A percentile compares a stretch with the other conserved stretches of the same genome.
These are phyloP conservation scores for Beroe forskalii DNA, from an alignment of 37 sponge, comb jelly and placozoan genomes.

Conservation along the genomic window DNA sequence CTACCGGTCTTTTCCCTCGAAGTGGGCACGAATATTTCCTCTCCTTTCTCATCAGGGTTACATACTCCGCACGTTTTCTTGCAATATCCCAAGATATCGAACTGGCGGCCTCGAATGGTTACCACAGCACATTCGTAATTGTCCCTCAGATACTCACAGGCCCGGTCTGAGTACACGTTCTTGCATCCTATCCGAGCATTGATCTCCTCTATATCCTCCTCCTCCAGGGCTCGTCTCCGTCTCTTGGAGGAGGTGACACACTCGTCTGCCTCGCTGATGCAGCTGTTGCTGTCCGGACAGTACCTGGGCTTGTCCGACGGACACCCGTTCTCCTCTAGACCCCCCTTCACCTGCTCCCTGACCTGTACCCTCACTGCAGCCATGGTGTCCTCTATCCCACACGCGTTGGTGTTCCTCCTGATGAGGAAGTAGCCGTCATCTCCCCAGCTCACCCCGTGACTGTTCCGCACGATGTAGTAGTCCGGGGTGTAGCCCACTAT, in stretches of 20 bases:
- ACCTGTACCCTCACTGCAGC: neutral
- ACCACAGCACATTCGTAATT: neutral
- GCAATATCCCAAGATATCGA: neutral
- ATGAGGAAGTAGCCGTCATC: slow-evolving; percentile 41
- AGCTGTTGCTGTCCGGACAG: neutral
- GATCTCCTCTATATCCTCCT: neutral
- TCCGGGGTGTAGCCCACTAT: slow-evolving; percentile 60
- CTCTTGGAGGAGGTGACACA: neutral
- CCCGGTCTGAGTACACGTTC: neutral
- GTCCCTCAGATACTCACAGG: neutral
- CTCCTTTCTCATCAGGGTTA: neutral
- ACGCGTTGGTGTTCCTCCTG: neutral
- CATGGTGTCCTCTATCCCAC: slow-evolving; percentile 46
- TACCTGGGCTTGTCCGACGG: neutral
- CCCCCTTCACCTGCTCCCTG: neutral
- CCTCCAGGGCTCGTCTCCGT: neutral
- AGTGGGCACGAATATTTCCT: neutral
- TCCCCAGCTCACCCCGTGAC: slow-evolving; percentile 30
- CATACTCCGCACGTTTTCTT: neutral
- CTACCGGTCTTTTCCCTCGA: neutral
- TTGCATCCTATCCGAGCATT: neutral
- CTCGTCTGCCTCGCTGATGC: neutral
- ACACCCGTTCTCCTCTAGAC: neutral
- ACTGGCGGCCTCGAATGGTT: neutral
- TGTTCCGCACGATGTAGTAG: slow-evolving; percentile 29